Conservation (phyloP, 2,888 invertebrate genomes). For the Vandiemenella viatica region DNA sequence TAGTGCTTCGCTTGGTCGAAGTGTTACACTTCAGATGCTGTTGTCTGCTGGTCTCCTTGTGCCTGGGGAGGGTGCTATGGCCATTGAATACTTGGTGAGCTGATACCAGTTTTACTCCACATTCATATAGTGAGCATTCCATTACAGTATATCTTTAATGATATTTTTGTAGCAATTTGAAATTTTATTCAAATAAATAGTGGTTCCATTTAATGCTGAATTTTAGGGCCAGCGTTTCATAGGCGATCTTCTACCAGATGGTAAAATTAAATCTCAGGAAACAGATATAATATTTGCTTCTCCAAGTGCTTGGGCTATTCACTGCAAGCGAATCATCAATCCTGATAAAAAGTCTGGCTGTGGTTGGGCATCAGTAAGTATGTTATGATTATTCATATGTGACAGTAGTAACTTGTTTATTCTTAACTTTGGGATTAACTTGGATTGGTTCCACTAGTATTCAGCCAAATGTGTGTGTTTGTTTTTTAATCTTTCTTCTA, state of each 20-base stretch:
- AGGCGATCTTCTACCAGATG: conserved; percentile 70
- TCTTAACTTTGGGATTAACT: no score
- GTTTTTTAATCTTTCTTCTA: no score
- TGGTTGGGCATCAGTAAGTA: conserved; percentile 81
- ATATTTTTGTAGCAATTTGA: no score
- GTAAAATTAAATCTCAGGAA: conserved; percentile 78
- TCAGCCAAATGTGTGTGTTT: no score
- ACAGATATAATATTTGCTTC: conserved; percentile 76
- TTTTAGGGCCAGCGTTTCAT: conserved; percentile 74
- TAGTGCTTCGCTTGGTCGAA: conserved; percentile 35
- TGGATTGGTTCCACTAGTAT: no score
- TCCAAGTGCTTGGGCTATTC: conserved; percentile 85
- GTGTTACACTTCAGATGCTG: conserved; percentile 73
- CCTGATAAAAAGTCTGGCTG: conserved; percentile 85
- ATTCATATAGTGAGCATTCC: no score
- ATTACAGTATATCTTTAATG: no score
- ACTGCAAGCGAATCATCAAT: conserved; percentile 80
- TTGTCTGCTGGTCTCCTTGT: conserved; percentile 70
- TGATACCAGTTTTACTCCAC: conserved; percentile 1
- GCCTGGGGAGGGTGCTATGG: conserved; percentile 70
- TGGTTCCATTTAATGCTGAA: no score
- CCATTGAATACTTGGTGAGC: conserved; percentile 74
- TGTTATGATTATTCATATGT: background rate
- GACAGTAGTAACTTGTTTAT: no score
- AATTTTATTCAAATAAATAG: no score